These are phyloP conservation scores for Epinephelus malabaricus DNA, from an alignment of 2,797 vertebrate species.

Conservation along the genomic window DNA sequence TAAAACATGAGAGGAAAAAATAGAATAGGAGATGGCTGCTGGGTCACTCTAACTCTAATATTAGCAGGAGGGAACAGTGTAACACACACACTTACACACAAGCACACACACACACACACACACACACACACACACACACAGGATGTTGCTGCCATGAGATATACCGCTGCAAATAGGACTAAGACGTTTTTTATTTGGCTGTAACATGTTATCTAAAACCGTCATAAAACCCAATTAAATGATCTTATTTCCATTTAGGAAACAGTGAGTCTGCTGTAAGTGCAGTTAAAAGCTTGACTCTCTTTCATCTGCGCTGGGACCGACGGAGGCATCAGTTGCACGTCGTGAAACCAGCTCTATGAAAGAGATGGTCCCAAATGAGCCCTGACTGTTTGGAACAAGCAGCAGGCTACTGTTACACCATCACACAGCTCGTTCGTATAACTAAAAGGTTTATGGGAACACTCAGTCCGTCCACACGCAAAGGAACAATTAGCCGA, in stretches of 20 bases:
- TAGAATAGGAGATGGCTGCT: constrained; percentile 31
- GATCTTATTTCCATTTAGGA: constrained; percentile 52
- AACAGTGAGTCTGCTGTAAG: constrained; percentile 41
- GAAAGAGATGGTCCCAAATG: constrained; percentile 35
- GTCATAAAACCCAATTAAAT: constrained; percentile 47
- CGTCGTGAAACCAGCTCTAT: background rate
- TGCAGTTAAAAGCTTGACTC: constrained; percentile 57
- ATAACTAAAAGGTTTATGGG: constrained; percentile 51
- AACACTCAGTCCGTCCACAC: constrained; percentile 35
- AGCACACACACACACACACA: constrained; percentile 16
- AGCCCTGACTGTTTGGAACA: constrained; percentile 29
- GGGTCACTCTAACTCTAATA: constrained; percentile 61
- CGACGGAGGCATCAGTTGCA: constrained; percentile 48
- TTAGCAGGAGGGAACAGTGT: constrained; percentile 55
- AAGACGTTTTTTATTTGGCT: constrained; percentile 23
- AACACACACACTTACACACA: constrained; percentile 25
- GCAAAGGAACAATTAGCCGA: constrained; percentile 39
- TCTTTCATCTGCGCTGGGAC: constrained; percentile 52
- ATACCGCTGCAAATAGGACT: constrained; percentile 29
- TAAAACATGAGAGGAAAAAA: constrained; percentile 31
- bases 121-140: constrained; percentile 2
- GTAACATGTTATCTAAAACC: constrained; percentile 50
- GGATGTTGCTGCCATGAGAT: constrained; percentile 39
- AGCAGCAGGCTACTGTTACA: constrained; percentile 31
- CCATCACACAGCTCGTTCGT: constrained; percentile 21